Conservation (phyloP, 2,888 invertebrate species). For the Spisula solida region DNA sequence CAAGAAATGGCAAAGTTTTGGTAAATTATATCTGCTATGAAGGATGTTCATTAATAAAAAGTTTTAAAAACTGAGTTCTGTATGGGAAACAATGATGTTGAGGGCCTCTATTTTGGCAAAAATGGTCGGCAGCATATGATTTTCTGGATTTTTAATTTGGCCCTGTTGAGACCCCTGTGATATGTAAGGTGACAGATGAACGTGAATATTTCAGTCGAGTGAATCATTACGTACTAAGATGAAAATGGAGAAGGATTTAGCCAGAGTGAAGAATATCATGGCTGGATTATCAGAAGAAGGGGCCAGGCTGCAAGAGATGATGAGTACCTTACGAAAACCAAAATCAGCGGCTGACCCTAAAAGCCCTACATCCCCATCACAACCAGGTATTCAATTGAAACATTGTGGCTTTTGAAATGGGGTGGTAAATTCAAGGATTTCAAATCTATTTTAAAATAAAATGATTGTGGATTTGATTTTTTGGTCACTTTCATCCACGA, state of each 20-base stretch:
- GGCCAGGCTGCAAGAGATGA: conserved; percentile 95
- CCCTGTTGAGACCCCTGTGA: too few species aligned
- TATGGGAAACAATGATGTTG: too few species aligned
- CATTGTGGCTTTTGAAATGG: too few species aligned
- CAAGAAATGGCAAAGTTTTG: too few species aligned
- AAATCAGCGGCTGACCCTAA: conserved; percentile 79
- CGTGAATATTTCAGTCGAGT: conserved; percentile 71
- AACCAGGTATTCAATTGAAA: conserved; percentile 43
- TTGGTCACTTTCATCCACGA: background rate
- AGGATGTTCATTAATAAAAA: too few species aligned
- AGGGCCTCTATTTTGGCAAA: too few species aligned
- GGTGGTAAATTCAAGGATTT: background rate
- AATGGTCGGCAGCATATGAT: too few species aligned
- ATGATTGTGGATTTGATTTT: background rate
- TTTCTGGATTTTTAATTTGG: too few species aligned
- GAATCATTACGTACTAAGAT: conserved; percentile 85
- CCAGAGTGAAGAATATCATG: conserved; percentile 94
- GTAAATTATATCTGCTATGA: too few species aligned
- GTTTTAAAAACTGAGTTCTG: too few species aligned
- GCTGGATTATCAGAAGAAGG: conserved; percentile 95
- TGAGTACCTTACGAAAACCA: conserved; percentile 90
- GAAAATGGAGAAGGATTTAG: conserved; percentile 91
- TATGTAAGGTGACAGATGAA: too few species aligned
- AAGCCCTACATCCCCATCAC: conserved; percentile 39
- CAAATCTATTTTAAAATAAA: background rate